These are phyloP conservation scores for Ormyrus thymus DNA, from an alignment of 2,888 invertebrate species.

Conservation along the genomic window DNA sequence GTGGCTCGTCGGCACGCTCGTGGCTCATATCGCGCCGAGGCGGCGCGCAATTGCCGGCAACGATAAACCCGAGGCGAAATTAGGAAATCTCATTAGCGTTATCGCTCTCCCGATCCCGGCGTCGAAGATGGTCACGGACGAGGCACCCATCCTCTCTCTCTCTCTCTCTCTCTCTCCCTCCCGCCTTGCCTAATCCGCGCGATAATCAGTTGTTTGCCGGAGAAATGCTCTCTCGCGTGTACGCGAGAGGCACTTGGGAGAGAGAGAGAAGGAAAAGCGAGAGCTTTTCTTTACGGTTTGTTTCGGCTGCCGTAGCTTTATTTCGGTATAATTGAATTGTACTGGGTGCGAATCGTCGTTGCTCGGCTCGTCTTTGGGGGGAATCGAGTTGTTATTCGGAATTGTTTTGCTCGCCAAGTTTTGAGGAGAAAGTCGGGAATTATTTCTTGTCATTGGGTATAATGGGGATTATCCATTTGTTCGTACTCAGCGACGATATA, in stretches of 20 bases:
- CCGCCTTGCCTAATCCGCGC: slow-evolving; percentile 7
- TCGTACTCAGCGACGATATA: no score
- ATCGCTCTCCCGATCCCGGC: slow-evolving; percentile 28
- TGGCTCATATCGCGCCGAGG: slow-evolving; percentile 27
- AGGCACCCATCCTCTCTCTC: not conserved
- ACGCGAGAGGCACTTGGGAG: not conserved
- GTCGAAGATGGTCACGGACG: slow-evolving; percentile 34
- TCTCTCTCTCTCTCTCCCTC: slow-evolving; percentile 4
- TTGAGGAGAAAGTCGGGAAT: no score
- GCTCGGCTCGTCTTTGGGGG: no score
- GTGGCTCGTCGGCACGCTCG: not conserved
- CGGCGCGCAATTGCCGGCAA: slow-evolving; percentile 16
- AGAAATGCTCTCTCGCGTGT: not conserved
- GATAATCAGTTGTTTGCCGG: slow-evolving; percentile 19
- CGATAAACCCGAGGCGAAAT: slow-evolving; percentile 48
- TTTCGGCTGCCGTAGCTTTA: no score
- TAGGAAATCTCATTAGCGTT: slow-evolving; percentile 57
- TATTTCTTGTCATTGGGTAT: no score
- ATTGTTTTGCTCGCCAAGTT: no score
- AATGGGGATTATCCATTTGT: no score
- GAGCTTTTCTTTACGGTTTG: no score
- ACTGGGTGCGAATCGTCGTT: no score
- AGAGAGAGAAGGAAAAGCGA: not conserved
- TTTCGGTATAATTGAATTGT: no score
- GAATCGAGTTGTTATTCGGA: no score